Conservation (phyloP, 2,888 invertebrate species). For the Cryptocephalus moraei region DNA sequence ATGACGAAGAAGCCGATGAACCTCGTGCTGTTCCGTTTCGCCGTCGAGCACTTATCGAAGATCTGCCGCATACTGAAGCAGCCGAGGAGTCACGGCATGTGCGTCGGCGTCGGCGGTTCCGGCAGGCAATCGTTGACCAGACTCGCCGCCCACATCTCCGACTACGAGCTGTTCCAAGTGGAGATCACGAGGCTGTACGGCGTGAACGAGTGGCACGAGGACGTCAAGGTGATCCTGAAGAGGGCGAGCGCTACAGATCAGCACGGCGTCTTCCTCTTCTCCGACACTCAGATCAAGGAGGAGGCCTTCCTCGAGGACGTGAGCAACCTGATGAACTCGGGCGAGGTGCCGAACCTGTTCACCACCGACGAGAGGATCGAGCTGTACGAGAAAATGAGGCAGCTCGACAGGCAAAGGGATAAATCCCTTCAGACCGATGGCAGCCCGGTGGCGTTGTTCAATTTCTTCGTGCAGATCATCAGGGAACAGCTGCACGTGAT, state of each 20-base stretch:
- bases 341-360: constrained; percentile 89
- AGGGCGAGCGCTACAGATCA: constrained; percentile 77
- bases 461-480: constrained; percentile 79
- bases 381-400: constrained; percentile 86
- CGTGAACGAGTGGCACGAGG: constrained; percentile 81
- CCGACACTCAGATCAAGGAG: constrained; percentile 88
- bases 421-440: constrained; percentile 87
- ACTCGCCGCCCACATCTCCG: constrained; percentile 86
- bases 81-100: constrained; percentile 73
- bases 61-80: constrained; percentile 86
- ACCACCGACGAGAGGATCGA: constrained; percentile 78
- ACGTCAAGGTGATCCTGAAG: constrained; percentile 67
- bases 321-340: constrained; percentile 84
- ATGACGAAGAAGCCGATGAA: constrained; percentile 97
- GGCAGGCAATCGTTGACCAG: constrained; percentile 86
- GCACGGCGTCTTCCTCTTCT: constrained; percentile 82
- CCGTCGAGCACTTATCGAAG: constrained; percentile 86
- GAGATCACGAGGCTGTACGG: constrained; percentile 85
- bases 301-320: constrained; percentile 90
- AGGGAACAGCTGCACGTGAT: constrained; percentile 86
- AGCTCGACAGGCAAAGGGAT: constrained; percentile 80
- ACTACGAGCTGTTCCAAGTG: constrained; percentile 85
- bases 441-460: constrained; percentile 79
- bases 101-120: constrained; percentile 85
- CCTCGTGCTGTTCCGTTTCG: constrained; percentile 87